A percentile compares a stretch with the other conserved stretches of the same genome.
These are phyloP conservation scores for Todiramphus saurophagus DNA, from an alignment of 2,113 vertebrate genomes.

Conservation along the genomic window DNA sequence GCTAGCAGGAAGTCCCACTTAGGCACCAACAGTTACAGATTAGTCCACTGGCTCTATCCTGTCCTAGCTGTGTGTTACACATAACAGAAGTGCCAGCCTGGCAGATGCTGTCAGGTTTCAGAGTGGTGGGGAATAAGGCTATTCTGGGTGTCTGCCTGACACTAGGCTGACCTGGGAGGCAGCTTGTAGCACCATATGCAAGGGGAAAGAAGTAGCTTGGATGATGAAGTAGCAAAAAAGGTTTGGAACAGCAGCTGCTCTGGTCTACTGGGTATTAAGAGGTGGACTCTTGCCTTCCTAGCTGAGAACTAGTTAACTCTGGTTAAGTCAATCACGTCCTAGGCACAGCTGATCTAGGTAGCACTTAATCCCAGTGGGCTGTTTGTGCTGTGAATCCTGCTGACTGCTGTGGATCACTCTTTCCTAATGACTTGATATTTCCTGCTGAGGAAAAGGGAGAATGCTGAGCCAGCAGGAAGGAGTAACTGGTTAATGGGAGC, in stretches of 20 bases:
- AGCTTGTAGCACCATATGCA: neutral
- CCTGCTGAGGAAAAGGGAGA: neutral
- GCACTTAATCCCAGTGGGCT: neutral
- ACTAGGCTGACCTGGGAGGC: neutral
- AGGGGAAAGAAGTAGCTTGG: neutral
- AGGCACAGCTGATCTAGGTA: neutral
- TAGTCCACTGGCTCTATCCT: neutral
- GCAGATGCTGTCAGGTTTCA: neutral
- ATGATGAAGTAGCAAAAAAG: accelerated
- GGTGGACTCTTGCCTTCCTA: neutral
- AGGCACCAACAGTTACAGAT: neutral
- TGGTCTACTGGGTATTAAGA: neutral
- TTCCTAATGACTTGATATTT: neutral
- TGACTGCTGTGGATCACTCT: neutral
- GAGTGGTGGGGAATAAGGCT: neutral
- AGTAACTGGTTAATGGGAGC: neutral
- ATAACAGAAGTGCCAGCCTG: neutral
- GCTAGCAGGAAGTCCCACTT: neutral
- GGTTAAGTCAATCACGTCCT: neutral
- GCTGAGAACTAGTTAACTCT: neutral
- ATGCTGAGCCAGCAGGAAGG: conserved; percentile 13
- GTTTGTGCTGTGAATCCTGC: neutral
- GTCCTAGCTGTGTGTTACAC: neutral
- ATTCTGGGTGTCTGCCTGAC: neutral
- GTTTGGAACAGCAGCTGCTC: neutral